Percentiles rank a stretch among this genome's conserved stretches.
phyloP scores from a whole-genome alignment of 2,888 invertebrate species.

The Heliothis peltigera region DNA sequence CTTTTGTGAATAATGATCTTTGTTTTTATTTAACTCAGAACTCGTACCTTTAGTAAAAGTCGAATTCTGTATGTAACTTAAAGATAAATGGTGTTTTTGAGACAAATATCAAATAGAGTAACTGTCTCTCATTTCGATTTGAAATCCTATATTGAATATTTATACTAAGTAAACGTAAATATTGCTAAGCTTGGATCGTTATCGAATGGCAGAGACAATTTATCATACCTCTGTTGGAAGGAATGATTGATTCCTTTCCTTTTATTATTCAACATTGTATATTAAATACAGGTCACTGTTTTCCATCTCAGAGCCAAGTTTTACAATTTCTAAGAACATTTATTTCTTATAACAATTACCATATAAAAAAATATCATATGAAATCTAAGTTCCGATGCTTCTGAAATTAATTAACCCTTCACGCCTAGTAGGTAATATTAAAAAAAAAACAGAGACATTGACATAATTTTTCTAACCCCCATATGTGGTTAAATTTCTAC shows the following conservation, averaged over 20 bases:
- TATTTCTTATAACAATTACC: constrained; percentile 4
- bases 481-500: constrained; percentile 29
- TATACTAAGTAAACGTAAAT: constrained; percentile 7
- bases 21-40: too few species aligned
- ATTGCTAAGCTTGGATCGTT: constrained; percentile 47
- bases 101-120: too few species aligned
- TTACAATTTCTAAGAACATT: constrained; percentile 16
- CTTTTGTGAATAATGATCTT: too few species aligned
- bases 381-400: background rate
- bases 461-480: background rate
- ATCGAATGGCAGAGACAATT: constrained; percentile 66
- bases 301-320: constrained; percentile 36
- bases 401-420: too few species aligned
- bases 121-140: too few species aligned
- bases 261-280: constrained; percentile 71
- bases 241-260: constrained; percentile 70
- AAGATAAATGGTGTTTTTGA: too few species aligned
- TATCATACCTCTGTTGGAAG: constrained; percentile 65
- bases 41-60: too few species aligned
- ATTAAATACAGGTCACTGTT: constrained; percentile 68
- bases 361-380: background rate
- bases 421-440: too few species aligned
- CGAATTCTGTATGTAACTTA: too few species aligned
- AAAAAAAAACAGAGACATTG: too few species aligned
- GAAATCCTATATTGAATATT: background rate